A percentile compares a stretch with the other conserved stretches of the same genome.
Evolutionary conservation across 2,888 invertebrate species (phyloP).

Genomic region (Acleris emargana): DNA sequence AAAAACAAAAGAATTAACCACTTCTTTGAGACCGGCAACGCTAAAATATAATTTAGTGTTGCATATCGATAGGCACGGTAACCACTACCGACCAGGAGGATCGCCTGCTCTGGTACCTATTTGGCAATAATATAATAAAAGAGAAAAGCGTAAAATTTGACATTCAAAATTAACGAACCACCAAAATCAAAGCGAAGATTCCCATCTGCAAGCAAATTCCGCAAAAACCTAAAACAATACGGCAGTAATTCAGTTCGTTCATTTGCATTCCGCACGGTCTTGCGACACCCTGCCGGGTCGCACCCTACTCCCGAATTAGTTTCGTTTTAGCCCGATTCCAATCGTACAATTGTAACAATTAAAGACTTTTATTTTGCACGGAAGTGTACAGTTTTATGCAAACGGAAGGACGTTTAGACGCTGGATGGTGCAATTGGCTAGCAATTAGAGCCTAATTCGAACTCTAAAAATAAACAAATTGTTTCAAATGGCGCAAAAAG

Average conservation of each 20-base stretch:
- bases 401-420: slow-evolving; percentile 17
- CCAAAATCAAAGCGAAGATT: slow-evolving; percentile 13
- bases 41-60: too few species aligned
- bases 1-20: too few species aligned
- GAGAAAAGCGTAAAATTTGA: too few species aligned
- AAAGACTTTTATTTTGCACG: slow-evolving; percentile 25
- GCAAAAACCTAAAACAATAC: slow-evolving; percentile 33
- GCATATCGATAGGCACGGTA: too few species aligned
- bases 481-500: not conserved
- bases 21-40: too few species aligned
- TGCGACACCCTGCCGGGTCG: slow-evolving; percentile 25
- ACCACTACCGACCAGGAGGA: too few species aligned
- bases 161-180: slow-evolving; percentile 3
- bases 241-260: slow-evolving; percentile 33
- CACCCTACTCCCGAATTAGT: slow-evolving; percentile 35
- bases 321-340: slow-evolving; percentile 27
- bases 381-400: slow-evolving; percentile 20
- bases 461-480: not conserved
- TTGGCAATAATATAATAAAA: too few species aligned
- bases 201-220: slow-evolving; percentile 21
- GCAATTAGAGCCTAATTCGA: not conserved
- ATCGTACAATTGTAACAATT: slow-evolving; percentile 30
- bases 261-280: slow-evolving; percentile 30
- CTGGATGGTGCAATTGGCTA: slow-evolving; percentile 3
- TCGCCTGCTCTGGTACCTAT: too few species aligned